A percentile compares a stretch with the other conserved stretches of the same genome.
These are phyloP conservation scores for Telmatherina bonti DNA, from an alignment of 2,797 vertebrate genomes.

Conservation along the genomic window DNA sequence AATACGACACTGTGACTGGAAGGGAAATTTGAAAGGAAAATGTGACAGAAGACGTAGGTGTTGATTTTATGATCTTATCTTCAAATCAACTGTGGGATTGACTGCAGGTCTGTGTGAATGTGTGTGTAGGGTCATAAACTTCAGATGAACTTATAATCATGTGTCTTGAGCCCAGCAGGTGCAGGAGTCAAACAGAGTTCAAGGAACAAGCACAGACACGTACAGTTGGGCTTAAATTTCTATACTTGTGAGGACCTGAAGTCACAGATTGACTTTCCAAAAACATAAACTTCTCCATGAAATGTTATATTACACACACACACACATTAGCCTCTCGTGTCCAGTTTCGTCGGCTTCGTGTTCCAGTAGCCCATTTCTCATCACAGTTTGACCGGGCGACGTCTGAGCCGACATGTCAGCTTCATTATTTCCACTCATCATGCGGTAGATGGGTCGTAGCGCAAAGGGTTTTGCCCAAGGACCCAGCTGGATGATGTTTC, in stretches of 20 bases:
- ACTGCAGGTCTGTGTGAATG: constrained; percentile 36
- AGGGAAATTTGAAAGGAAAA: constrained; percentile 12
- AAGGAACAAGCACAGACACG: constrained; percentile 42
- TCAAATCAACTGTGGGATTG: constrained; percentile 37
- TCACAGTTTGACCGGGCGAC: no score
- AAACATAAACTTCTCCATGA: background rate
- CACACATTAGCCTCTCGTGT: no score
- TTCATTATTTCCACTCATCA: no score
- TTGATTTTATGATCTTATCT: constrained; percentile 46
- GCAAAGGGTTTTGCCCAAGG: no score
- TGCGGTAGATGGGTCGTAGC: no score
- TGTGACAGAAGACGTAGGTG: constrained; percentile 3
- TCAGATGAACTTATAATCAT: constrained; percentile 41
- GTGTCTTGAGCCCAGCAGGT: constrained; percentile 48
- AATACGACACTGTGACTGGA: constrained; percentile 11
- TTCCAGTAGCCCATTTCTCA: no score
- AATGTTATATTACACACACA: no score
- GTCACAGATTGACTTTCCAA: background rate
- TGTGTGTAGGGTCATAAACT: constrained; percentile 40
- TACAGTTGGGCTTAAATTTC: background rate
- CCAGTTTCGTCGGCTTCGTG: no score
- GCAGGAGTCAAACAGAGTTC: constrained; percentile 60
- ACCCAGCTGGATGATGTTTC: no score
- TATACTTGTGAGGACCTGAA: background rate
- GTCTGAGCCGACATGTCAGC: no score